Percentiles rank a stretch among this genome's conserved stretches.
phyloP scores from a whole-genome alignment of 2,797 vertebrate species.

The Poecilia velifera region DNA sequence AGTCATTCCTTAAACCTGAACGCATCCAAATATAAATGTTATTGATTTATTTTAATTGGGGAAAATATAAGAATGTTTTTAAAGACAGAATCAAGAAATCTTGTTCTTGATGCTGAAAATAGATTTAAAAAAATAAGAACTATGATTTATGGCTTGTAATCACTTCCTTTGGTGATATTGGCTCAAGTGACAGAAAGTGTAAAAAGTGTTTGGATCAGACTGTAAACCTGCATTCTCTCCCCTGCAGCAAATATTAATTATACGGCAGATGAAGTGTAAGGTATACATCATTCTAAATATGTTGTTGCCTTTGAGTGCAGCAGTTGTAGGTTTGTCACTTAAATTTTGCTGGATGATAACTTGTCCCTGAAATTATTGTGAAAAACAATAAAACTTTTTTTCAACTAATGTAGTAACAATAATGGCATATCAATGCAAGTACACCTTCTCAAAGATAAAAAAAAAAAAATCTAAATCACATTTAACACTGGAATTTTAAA shows the following conservation, averaged over 20 bases:
- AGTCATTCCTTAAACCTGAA: too few relatives aligned
- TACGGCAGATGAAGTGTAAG: neutral
- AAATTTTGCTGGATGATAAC: too few relatives aligned
- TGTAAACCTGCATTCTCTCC: neutral
- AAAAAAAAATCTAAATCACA: too few relatives aligned
- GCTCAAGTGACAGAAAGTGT: neutral
- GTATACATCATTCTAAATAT: neutral
- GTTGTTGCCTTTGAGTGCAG: neutral
- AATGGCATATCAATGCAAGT: too few relatives aligned
- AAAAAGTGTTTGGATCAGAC: neutral
- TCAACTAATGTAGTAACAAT: too few relatives aligned
- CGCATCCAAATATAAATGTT: neutral
- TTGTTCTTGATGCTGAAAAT: neutral
- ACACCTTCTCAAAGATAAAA: too few relatives aligned
- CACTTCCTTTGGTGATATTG: neutral
- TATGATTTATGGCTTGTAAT: neutral
- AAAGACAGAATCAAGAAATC: neutral
- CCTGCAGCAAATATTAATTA: neutral
- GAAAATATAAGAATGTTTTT: neutral
- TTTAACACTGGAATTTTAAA: too few relatives aligned
- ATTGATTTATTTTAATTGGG: neutral
- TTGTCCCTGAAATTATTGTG: too few relatives aligned
- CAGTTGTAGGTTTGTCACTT: neutral
- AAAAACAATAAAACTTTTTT: too few relatives aligned
- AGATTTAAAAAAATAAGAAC: neutral